A percentile compares a stretch with the other conserved stretches of the same genome.
Conservation (phyloP, 2,888 invertebrate genomes). For the Galerucella nymphaeae region DNA sequence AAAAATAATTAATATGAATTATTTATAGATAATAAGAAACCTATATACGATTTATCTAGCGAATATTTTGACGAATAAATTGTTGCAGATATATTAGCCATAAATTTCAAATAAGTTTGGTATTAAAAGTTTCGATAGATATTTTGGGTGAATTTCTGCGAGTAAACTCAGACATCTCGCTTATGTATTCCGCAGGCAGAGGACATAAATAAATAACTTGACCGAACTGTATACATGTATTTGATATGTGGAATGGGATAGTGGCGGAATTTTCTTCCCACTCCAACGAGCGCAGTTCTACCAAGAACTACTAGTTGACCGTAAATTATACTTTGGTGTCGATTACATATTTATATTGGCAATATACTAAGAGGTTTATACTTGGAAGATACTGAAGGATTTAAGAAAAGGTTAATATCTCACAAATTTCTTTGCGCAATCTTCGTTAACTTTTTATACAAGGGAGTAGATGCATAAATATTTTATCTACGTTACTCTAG, state of each 20-base stretch:
- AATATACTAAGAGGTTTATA: conserved; percentile 51
- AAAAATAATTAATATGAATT: too few relatives aligned
- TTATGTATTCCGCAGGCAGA: conserved; percentile 34
- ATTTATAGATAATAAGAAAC: too few relatives aligned
- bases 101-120: conserved; percentile 5
- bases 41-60: too few relatives aligned
- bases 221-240: conserved; percentile 44
- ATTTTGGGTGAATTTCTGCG: conserved; percentile 9
- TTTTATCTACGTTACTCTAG: too few relatives aligned
- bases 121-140: not conserved
- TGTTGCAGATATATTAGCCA: not conserved
- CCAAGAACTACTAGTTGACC: conserved; percentile 50
- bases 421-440: not conserved
- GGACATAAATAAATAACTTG: conserved; percentile 44
- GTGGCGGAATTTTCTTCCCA: conserved; percentile 46
- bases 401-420: conserved; percentile 24
- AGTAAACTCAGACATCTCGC: conserved; percentile 10
- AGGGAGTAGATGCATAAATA: too few relatives aligned
- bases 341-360: conserved; percentile 55
- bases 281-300: conserved; percentile 33
- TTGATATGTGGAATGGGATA: conserved; percentile 23
- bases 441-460: too few relatives aligned
- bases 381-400: conserved; percentile 30
- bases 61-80: too few relatives aligned
- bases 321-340: conserved; percentile 52